Base-by-base conservation (phyloP, 2,797 vertebrate species). In the Phrynocephalus vlangalii region DNA sequence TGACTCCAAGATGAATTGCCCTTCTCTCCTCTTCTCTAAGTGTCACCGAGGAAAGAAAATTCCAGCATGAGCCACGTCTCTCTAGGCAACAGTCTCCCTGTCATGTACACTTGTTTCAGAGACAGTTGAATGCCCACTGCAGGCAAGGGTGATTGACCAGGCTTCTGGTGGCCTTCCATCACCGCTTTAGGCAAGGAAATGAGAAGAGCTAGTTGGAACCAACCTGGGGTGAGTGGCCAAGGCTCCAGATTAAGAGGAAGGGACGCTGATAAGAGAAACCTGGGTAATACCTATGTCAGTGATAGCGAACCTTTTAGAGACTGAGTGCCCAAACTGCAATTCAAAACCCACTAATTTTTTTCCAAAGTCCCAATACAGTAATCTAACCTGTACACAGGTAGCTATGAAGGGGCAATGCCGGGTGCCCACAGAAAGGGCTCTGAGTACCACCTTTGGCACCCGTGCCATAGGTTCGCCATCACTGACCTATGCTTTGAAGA, bases 101-200 rank as follows among this genome's bases (percentile, higher is more conserved):
- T 91, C 93, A 91, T 70, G 68, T 86, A 77, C 66, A 24, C 44
- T 93, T 83, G 50, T 82, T 91, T 93, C 85, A 91, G 88, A 87
- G 81, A 89, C 18, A 0, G 0, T 71, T 92, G 85, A 85, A 90
- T 91, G 91, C 87, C 90, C 91, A 92, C 15, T 75, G 33, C 85
- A 33, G 26, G 60, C 60, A 83, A 24, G 60, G 50, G 48, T 28
- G 28, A 79, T 48, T 66, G 71, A 48, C 26, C 16, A 71, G n/a
- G 13, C 11, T 44, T 87, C 56, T 81, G 71, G 50, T 75, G 78
- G 75, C 20, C 26, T 88, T 83, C 26, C 48, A 13, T 22, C 18
- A 28, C 10, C 63, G 52, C 50, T 38, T 7, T 63, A 4, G 26
- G 81, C 50, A 71, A 87, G 70, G 52, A 60, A 13, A 16, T 70